Base-by-base conservation (phyloP, 2,888 invertebrate genomes). In the Scaptomyza polygonia region DNA sequence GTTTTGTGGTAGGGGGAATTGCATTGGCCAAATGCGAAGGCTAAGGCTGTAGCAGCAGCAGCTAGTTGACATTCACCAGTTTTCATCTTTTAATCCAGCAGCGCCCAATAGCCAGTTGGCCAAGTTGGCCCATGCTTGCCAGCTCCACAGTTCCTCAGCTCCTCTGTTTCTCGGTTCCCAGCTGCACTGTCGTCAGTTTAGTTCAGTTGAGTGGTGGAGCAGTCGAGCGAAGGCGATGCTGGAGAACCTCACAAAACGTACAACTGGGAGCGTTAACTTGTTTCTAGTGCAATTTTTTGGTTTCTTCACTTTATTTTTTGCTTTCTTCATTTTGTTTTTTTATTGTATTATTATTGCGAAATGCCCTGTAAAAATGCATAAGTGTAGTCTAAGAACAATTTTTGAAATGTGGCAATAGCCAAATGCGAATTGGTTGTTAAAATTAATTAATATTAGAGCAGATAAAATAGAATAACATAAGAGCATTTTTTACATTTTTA, bases 131-230 rank as follows among this genome's bases (percentile, higher is more conserved):
- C 39, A 42, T 53, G 51, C 43, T 55, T 61, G 40, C 44, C 45
- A 57, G 48, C 9, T 6, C 21, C 25, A 32, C 25, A 29, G 65
- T 12, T 43, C 34, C 43, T 51, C 64, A 58, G 64, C 7, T 57
- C 14, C 53, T 30, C 62, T 45, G 39, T 16, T 40, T 32, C 16
- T 7, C 52, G 49, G 56, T 39, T 73, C 79, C 73, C 76, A 83
- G 71, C 76, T 68, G 86, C 66, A 67, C 82, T 83, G 86, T 83
- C 82, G 80, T 83, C 82, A 83, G 86, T 83, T 83, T 73, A 72
- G 86, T 80, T 77, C 78, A 67, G 76, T 68, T 86, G 78, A 86
- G 75, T 80, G 67, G 78, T 69, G 63, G 72, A 70, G 78, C 80
- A 72, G 66, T 75, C 72, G 67, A 70, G 75, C 66, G 64, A 49